Conservation (phyloP, 1,140 invertebrate species). For the Oedothorax gibbosus region DNA sequence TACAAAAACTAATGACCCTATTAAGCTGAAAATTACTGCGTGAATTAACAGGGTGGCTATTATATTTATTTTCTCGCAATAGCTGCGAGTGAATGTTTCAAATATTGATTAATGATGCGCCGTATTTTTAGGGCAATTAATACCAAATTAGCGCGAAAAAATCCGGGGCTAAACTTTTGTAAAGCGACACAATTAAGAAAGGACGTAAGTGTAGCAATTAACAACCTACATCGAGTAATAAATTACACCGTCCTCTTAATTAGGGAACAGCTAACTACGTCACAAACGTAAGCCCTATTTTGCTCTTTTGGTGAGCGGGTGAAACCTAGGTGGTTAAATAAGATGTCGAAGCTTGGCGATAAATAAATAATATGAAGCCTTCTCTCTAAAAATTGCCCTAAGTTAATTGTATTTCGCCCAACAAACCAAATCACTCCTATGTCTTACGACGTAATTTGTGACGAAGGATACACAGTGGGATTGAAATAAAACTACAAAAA, state of each 20-base stretch:
- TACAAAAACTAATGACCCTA: conserved; percentile 20
- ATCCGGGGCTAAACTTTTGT: conserved; percentile 33
- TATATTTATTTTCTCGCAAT: conserved; percentile 38
- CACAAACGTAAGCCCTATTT: conserved; percentile 30
- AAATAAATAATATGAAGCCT: too few species aligned
- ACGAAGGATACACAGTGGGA: too few species aligned
- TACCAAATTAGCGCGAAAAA: conserved; percentile 55
- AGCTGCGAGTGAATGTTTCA: conserved; percentile 27
- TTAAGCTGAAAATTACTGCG: conserved; percentile 18
- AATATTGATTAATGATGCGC: conserved; percentile 48
- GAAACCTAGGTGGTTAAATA: too few species aligned
- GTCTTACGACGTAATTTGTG: too few species aligned
- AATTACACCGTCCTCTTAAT: conserved; percentile 55
- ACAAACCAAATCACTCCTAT: too few species aligned
- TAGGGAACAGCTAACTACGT: conserved; percentile 32
- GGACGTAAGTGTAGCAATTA: conserved; percentile 53
- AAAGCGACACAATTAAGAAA: conserved; percentile 59
- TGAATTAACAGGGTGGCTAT: neutral
- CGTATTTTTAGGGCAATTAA: conserved; percentile 56
- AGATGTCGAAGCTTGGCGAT: too few species aligned
- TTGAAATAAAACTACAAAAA: too few species aligned
- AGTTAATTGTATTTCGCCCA: too few species aligned
- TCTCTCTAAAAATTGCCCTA: too few species aligned
- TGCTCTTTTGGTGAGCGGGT: neutral
- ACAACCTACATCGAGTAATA: conserved; percentile 53